Evolutionary conservation across 2,888 invertebrate genomes (phyloP).

Genomic region (Oligia fasciuncula): DNA sequence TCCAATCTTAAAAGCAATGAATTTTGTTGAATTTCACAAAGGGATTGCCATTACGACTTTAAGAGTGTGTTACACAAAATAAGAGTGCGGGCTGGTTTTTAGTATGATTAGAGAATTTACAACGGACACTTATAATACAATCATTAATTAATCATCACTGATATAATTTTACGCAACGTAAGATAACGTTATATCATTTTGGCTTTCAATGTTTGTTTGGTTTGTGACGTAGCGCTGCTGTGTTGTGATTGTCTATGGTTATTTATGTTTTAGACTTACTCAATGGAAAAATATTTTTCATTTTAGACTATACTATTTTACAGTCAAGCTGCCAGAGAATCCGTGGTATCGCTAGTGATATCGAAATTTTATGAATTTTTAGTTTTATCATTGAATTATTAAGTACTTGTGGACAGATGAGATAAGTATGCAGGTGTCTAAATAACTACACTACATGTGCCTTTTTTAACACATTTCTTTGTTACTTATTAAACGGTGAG

Average conservation of each 20-base stretch:
- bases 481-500: not conserved
- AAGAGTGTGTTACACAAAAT: constrained; percentile 23
- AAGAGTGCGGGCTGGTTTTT: constrained; percentile 17
- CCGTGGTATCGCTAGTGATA: constrained; percentile 9
- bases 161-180: constrained; percentile 41
- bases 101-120: constrained; percentile 12
- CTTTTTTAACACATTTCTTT: not conserved
- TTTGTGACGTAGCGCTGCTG: constrained; percentile 52
- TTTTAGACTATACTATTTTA: too few species aligned
- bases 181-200: constrained; percentile 50
- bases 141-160: constrained; percentile 52
- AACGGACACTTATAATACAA: constrained; percentile 21
- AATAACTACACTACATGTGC: not conserved
- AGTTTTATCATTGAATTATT: not conserved
- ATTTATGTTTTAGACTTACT: constrained; percentile 37
- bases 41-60: not conserved
- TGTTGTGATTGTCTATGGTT: constrained; percentile 58
- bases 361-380: not conserved
- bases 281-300: not conserved
- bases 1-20: not conserved
- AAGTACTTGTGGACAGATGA: not conserved
- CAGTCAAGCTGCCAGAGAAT: not conserved
- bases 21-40: not conserved
- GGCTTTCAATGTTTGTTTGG: constrained; percentile 65
- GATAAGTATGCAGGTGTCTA: constrained; percentile 15